A percentile compares a stretch with the other conserved stretches of the same genome.
phyloP scores from a whole-genome alignment of 2,113 vertebrate genomes.

The Tringa solitaria region DNA sequence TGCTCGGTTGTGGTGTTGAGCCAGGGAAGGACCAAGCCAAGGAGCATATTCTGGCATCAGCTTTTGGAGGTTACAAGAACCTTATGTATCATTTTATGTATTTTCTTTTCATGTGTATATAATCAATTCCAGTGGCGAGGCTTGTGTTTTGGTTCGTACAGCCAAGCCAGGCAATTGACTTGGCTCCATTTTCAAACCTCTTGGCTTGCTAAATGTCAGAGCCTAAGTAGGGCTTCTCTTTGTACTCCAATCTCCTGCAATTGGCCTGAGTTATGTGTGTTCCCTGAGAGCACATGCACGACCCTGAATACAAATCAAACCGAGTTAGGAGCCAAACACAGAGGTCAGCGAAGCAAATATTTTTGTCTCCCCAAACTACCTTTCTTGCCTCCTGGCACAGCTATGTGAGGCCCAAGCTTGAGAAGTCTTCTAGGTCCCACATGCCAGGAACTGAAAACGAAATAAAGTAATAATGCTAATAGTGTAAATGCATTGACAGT shows the following conservation, averaged over 20 bases:
- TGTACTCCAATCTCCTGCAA: constrained; percentile 33
- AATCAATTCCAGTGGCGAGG: constrained; percentile 67
- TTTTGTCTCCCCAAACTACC: constrained; percentile 55
- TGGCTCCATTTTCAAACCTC: constrained; percentile 52
- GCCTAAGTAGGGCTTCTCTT: constrained; percentile 39
- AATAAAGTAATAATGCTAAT: not conserved
- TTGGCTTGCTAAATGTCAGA: constrained; percentile 60
- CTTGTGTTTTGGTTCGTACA: constrained; percentile 61
- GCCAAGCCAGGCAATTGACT: constrained; percentile 60
- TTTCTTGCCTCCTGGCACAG: constrained; percentile 42
- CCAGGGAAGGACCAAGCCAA: constrained; percentile 53
- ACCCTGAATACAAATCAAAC: constrained; percentile 35
- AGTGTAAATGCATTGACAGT: constrained; percentile 23
- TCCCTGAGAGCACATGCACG: not conserved
- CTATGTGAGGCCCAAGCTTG: not conserved
- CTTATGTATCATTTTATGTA: constrained; percentile 66
- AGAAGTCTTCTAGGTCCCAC: not conserved
- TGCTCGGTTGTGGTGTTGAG: not conserved
- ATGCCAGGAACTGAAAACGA: constrained; percentile 10
- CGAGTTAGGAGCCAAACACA: constrained; percentile 20
- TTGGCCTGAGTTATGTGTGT: constrained; percentile 34
- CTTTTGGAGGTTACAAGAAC: constrained; percentile 62
- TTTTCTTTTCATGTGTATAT: constrained; percentile 70
- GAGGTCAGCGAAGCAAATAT: constrained; percentile 39
- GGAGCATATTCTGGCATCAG: constrained; percentile 28